Conservation (phyloP, 2,888 invertebrate genomes). For the Oxyteleia sp. region DNA sequence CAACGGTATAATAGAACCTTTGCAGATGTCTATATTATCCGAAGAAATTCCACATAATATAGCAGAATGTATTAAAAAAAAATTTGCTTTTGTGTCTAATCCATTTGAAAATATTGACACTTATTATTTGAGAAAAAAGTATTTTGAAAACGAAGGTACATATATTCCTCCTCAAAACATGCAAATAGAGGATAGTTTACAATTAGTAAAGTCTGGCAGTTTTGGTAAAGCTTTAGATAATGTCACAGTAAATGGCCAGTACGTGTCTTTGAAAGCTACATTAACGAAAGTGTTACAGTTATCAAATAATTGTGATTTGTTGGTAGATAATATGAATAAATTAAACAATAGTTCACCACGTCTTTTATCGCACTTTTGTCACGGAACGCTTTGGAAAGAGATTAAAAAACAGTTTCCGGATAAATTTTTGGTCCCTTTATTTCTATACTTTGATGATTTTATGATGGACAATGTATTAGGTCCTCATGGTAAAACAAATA, state of each 20-base stretch:
- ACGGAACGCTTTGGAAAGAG: slow-evolving; percentile 12
- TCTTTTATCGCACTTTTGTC: background rate
- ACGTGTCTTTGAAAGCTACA: background rate
- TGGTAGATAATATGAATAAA: background rate
- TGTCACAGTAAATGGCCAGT: background rate
- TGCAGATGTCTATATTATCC: no score
- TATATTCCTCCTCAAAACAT: background rate
- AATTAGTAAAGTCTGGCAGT: no score
- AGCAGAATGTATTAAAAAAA: no score
- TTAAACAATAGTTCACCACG: background rate
- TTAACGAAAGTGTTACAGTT: background rate
- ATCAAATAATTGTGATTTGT: background rate
- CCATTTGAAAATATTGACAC: background rate
- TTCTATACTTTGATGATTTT: slow-evolving; percentile 54
- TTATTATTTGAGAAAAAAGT: background rate
- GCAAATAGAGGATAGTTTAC: background rate
- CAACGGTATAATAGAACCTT: no score
- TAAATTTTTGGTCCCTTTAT: slow-evolving; percentile 41
- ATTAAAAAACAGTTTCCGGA: slow-evolving; percentile 31
- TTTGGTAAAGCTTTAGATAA: no score
- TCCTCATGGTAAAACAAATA: slow-evolving; percentile 17
- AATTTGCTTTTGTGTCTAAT: background rate
- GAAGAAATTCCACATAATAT: no score
- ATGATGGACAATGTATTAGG: slow-evolving; percentile 42
- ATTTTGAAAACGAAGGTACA: background rate